Conservation (phyloP, 1,140 invertebrate species). For the Leptinotarsa defecta region DNA sequence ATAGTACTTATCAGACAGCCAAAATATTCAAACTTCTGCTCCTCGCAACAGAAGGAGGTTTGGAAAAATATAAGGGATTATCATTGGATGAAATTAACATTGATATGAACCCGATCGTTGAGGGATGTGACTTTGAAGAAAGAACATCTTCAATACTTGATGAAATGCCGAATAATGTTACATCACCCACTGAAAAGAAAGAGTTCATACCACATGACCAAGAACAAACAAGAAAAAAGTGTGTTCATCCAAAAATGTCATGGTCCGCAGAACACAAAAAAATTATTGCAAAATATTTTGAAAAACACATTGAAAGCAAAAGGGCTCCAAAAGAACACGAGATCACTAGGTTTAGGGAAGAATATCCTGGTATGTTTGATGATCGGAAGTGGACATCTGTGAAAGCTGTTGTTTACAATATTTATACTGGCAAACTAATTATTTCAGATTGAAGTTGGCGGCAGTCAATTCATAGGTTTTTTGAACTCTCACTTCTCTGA, state of each 20-base stretch:
- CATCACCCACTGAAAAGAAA: background rate
- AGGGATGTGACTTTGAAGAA: background rate
- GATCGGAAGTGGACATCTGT: conserved; percentile 21
- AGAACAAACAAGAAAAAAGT: background rate
- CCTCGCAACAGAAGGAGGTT: conserved; percentile 23
- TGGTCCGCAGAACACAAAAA: background rate
- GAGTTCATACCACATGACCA: background rate
- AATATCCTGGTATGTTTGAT: conserved; percentile 21
- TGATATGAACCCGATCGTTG: conserved; percentile 20
- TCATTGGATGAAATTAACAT: conserved; percentile 26
- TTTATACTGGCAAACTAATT: conserved; percentile 2
- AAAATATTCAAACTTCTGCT: conserved; percentile 24
- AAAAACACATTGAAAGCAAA: conserved; percentile 15
- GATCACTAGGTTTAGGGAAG: conserved; percentile 11
- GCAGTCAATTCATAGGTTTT: too few relatives aligned
- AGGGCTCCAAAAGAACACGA: conserved; percentile 22
- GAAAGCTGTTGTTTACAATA: conserved; percentile 25
- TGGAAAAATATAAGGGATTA: conserved; percentile 27
- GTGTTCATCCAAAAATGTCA: background rate
- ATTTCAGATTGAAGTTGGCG: background rate
- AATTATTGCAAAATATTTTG: conserved; percentile 23
- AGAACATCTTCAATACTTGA: background rate
- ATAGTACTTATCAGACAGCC: conserved; percentile 26
- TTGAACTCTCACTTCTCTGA: too few relatives aligned
- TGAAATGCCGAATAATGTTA: background rate